Evolutionary conservation across 2,797 vertebrate species (phyloP).

Genomic region (Limosa lapponica): DNA sequence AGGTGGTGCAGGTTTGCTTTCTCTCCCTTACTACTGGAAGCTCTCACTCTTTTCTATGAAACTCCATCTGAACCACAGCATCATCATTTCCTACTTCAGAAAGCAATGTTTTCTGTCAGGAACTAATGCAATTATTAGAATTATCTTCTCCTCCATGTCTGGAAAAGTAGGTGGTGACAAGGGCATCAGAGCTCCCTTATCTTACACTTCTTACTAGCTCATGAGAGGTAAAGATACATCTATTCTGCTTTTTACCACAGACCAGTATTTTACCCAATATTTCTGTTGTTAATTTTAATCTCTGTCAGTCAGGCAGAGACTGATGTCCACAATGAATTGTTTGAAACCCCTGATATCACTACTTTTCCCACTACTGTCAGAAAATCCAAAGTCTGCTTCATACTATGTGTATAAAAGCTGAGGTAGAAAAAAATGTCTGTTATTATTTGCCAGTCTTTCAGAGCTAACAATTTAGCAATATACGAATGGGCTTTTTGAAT

Average conservation of each 20-base stretch:
- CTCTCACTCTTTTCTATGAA: background rate
- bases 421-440: background rate
- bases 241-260: background rate
- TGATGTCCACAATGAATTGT: background rate
- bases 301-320: background rate
- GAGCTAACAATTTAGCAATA: background rate
- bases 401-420: background rate
- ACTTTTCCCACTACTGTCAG: background rate
- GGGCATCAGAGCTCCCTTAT: background rate
- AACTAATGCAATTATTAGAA: background rate
- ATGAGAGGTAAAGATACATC: background rate
- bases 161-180: background rate
- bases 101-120: background rate
- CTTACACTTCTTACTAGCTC: background rate
- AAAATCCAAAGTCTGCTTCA: background rate
- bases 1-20: background rate
- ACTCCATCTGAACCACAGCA: background rate
- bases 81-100: background rate
- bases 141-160: background rate
- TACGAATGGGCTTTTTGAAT: background rate
- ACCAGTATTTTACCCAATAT: background rate
- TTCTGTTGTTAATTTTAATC: background rate
- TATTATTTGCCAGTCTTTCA: background rate
- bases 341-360: background rate
- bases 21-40: background rate